Base-by-base conservation (phyloP, 2,797 vertebrate genomes). In the Allobates femoralis region DNA sequence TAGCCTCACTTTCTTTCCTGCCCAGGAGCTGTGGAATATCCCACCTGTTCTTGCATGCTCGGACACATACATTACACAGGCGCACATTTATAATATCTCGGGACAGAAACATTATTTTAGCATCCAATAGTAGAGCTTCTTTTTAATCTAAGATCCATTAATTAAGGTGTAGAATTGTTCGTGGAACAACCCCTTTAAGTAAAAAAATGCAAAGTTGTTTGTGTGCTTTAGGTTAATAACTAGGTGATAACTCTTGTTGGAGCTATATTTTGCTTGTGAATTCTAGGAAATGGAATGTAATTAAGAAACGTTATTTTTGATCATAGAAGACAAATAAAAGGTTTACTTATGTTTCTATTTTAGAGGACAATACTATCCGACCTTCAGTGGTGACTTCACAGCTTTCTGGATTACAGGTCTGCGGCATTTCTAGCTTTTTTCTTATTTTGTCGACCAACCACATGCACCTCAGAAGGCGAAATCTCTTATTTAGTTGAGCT, bases 401-500 rank as follows among this genome's bases (percentile, higher is more conserved):
- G 46, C 3, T 75, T 34, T 4, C n/a, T 60, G 32, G 19, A 62
- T 50, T 73, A 34, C 26, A 50, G 3, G 14, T 30, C 18, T 64
- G n/a, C 37, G 19, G 12, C 18, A 6, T 75, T 84, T 84, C 32
- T 12, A 19, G 75, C 46, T 21, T 85, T 80, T 74, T 75, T 86
- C 58, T 60, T 58, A 62, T 86, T 80, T 64, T 64, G 85, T 64
- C 58, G 26, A 75, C 85, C 62, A 69, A 62, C 58, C 19, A 26
- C 58, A 64, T 41, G 51, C 60, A 19, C 85, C 58, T 66, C 75
- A 14, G 18, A 55, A 81, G 60, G 66, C 56, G 85, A 81, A 86
- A 66, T 50, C 71, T 81, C 85, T 81, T 81, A 81, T 81, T 81
- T 81, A 81, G 85, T 62, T 41, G 78, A 86, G 41, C 79, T 55